Conservation (phyloP, 2,113 vertebrate genomes). For the Ancistrus triradiatus region DNA sequence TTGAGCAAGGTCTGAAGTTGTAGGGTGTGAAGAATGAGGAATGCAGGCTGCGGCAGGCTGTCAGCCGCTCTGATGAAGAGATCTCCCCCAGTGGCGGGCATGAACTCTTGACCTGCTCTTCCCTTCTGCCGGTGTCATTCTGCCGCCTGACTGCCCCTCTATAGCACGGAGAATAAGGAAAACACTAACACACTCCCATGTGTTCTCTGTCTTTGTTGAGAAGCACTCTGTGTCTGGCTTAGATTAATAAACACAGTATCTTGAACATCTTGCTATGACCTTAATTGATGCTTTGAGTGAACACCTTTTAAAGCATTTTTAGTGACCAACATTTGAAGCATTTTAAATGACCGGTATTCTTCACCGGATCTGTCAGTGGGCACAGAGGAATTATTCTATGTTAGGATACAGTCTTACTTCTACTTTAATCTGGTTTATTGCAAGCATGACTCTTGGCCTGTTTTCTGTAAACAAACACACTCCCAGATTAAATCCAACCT, state of each 20-base stretch:
- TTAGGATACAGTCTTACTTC: neutral
- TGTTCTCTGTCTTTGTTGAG: neutral
- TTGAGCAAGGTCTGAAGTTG: conserved; percentile 31
- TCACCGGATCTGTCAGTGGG: no score
- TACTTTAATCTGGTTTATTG: conserved; percentile 10
- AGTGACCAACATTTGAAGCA: no score
- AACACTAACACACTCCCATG: neutral
- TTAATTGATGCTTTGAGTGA: neutral
- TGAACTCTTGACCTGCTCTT: conserved; percentile 45
- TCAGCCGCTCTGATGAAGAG: conserved; percentile 45
- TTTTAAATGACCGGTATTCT: no score
- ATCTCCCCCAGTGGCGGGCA: conserved; percentile 23
- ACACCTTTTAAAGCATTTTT: no score
- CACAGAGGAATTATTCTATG: neutral
- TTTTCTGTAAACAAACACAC: conserved; percentile 13
- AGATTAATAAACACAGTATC: no score
- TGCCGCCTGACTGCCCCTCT: conserved; percentile 10
- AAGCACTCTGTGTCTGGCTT: neutral
- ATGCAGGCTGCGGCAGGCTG: conserved; percentile 37
- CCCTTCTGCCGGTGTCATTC: conserved; percentile 29
- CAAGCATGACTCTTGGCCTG: conserved; percentile 11
- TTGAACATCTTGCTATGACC: neutral
- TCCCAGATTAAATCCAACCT: conserved; percentile 18
- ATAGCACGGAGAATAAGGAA: neutral
- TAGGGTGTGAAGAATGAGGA: conserved; percentile 51